phyloP scores from a whole-genome alignment of 2,113 vertebrate genomes.

The Galbula dea region DNA sequence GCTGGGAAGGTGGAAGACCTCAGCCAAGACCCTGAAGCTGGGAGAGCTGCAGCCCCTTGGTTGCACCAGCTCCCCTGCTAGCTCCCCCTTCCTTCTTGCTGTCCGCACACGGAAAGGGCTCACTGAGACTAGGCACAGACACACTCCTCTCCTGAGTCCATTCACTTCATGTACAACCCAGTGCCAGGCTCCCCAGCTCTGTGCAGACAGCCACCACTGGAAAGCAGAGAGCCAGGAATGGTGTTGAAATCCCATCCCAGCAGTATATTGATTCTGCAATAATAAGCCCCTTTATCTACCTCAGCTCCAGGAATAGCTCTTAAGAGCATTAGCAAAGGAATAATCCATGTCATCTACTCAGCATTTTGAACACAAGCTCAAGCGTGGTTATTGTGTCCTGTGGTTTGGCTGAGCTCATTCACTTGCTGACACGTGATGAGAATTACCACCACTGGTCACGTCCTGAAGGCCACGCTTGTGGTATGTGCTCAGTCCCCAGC shows the following conservation, averaged over 20 bases:
- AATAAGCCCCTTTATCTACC: slow-evolving; percentile 28
- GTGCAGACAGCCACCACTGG: background rate
- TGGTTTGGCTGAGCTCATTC: background rate
- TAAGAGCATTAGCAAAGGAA: slow-evolving; percentile 46
- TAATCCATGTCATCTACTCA: slow-evolving; percentile 31
- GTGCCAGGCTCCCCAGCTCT: background rate
- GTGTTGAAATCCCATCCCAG: background rate
- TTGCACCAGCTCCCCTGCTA: background rate
- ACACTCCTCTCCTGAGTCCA: background rate
- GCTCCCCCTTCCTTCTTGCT: background rate
- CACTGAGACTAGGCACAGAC: fast-evolving
- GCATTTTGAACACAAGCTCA: slow-evolving; percentile 31
- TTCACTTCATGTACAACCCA: background rate
- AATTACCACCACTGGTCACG: background rate
- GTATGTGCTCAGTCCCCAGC: background rate
- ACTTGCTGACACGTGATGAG: background rate
- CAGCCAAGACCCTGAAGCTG: background rate
- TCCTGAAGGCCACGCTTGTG: background rate
- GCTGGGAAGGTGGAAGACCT: fast-evolving
- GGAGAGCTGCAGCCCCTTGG: background rate
- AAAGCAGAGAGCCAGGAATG: background rate
- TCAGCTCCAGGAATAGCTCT: background rate
- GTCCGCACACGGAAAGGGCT: background rate
- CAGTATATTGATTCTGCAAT: slow-evolving; percentile 1
- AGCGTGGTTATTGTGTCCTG: background rate